Percentiles rank a stretch among this genome's conserved stretches.
These are phyloP conservation scores for Drosophila saltans DNA, from an alignment of 1,140 invertebrate genomes.

Conservation along the genomic window DNA sequence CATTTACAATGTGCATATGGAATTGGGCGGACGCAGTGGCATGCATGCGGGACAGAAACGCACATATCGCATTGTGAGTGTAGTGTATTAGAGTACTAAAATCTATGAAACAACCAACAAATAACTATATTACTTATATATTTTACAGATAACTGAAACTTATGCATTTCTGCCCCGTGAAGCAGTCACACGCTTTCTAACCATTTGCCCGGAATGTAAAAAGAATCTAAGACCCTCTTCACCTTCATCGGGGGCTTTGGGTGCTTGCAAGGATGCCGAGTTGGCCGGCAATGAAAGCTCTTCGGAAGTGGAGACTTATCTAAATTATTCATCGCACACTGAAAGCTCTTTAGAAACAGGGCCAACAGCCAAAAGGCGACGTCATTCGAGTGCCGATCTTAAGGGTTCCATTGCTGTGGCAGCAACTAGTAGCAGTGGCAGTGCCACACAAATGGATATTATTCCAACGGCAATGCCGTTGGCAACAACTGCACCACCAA, in stretches of 20 bases:
- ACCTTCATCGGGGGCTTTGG: conserved; percentile 67
- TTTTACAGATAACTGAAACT: conserved; percentile 94
- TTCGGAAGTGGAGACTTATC: conserved; percentile 74
- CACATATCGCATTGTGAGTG: conserved; percentile 96
- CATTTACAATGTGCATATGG: conserved; percentile 97
- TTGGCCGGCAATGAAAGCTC: conserved; percentile 76
- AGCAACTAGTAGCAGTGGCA: conserved; percentile 31
- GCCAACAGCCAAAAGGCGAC: conserved; percentile 65
- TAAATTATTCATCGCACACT: conserved; percentile 79
- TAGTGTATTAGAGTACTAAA: conserved; percentile 37
- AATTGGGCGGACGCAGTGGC: conserved; percentile 93
- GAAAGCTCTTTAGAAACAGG: conserved; percentile 78
- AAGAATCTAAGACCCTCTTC: conserved; percentile 92
- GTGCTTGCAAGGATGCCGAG: conserved; percentile 52
- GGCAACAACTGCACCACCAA: conserved; percentile 19
- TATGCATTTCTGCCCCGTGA: conserved; percentile 97
- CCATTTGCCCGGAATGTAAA: conserved; percentile 96
- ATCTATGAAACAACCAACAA: no score
- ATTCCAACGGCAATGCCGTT: conserved; percentile 16
- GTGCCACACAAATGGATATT: conserved; percentile 50
- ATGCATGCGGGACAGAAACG: conserved; percentile 98
- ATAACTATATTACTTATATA: background rate
- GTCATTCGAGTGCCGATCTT: conserved; percentile 70
- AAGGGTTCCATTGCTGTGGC: conserved; percentile 39
- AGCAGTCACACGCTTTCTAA: conserved; percentile 96